A percentile compares a stretch with the other conserved stretches of the same genome.
These are phyloP conservation scores for Mycalesis mineus DNA, from an alignment of 2,888 invertebrate genomes.

Conservation along the genomic window DNA sequence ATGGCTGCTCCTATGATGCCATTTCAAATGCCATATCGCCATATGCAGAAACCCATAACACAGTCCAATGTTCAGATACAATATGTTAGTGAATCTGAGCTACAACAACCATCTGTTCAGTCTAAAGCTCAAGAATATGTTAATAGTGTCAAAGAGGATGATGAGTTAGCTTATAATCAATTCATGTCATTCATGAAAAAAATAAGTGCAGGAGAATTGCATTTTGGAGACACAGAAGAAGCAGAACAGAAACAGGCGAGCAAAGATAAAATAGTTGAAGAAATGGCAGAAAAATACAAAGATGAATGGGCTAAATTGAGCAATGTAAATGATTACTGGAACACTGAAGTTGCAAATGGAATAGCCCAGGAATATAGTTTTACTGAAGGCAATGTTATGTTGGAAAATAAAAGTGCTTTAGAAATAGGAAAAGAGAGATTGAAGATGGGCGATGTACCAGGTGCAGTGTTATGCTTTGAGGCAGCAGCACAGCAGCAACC, in stretches of 20 bases:
- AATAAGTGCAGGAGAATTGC: constrained; percentile 82
- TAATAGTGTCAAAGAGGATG: constrained; percentile 78
- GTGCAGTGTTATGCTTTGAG: constrained; percentile 97
- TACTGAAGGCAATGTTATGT: constrained; percentile 91
- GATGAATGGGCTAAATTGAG: constrained; percentile 89
- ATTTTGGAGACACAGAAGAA: constrained; percentile 69
- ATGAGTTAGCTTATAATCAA: constrained; percentile 85
- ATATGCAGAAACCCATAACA: constrained; percentile 39
- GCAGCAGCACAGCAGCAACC: constrained; percentile 92
- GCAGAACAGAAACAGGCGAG: constrained; percentile 56
- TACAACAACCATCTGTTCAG: constrained; percentile 54
- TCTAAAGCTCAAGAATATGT: constrained; percentile 79
- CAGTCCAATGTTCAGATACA: constrained; percentile 58
- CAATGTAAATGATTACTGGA: constrained; percentile 82
- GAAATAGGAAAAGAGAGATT: constrained; percentile 91
- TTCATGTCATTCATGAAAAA: constrained; percentile 92
- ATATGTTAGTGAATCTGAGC: constrained; percentile 59
- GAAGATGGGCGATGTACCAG: constrained; percentile 92
- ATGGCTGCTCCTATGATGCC: constrained; percentile 44
- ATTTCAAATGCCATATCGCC: constrained; percentile 44
- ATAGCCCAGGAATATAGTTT: constrained; percentile 85
- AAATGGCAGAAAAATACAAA: constrained; percentile 80
- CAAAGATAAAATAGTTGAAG: constrained; percentile 64
- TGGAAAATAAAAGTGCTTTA: constrained; percentile 85
- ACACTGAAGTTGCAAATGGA: constrained; percentile 73